phyloP scores from a whole-genome alignment of 2,888 invertebrate genomes.

The Calameuta idolon region DNA sequence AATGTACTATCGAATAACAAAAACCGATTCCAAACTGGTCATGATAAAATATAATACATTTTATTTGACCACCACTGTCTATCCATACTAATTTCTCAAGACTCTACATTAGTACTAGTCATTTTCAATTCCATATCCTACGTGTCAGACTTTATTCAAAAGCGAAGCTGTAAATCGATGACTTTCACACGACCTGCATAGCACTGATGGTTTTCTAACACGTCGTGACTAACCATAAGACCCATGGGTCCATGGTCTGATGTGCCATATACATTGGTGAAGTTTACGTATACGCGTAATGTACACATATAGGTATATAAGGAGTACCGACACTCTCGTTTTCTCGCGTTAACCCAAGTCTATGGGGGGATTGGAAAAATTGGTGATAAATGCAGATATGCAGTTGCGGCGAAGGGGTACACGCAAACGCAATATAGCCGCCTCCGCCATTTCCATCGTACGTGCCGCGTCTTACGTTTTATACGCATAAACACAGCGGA shows the following conservation, averaged over 20 bases:
- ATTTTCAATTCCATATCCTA: background rate
- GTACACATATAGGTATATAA: background rate
- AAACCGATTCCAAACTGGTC: background rate
- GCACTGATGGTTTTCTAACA: background rate
- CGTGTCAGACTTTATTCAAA: background rate
- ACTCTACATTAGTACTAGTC: background rate
- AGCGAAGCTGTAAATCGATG: background rate
- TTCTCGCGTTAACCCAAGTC: background rate
- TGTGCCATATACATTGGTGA: background rate
- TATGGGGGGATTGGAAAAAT: conserved; percentile 31
- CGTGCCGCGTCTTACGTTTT: conserved; percentile 21
- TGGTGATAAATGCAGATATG: conserved; percentile 51
- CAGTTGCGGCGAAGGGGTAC: conserved; percentile 35
- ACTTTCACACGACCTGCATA: conserved; percentile 4
- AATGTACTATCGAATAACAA: background rate
- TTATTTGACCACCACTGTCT: background rate
- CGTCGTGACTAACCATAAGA: background rate
- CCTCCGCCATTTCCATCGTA: conserved; percentile 8
- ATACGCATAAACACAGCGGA: conserved; percentile 29
- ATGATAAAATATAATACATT: background rate
- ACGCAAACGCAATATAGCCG: conserved; percentile 48
- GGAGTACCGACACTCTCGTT: background rate
- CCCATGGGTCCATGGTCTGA: background rate
- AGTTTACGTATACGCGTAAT: background rate
- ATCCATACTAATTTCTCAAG: background rate